phyloP scores from a whole-genome alignment of 2,113 vertebrate genomes.

The Ictidomys tridecemlineatus region DNA sequence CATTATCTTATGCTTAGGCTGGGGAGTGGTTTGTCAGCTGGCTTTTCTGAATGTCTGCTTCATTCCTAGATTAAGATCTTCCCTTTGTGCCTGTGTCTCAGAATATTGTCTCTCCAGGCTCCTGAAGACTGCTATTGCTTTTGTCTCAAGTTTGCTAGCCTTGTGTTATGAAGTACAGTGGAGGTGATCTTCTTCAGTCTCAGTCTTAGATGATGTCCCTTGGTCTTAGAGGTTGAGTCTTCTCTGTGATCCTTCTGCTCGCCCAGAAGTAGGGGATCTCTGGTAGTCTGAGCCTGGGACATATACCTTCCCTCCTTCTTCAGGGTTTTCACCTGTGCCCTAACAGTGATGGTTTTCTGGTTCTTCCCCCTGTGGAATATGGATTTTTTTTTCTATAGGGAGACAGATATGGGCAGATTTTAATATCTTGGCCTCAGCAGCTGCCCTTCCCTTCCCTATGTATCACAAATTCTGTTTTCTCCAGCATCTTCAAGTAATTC shows the following conservation, averaged over 20 bases:
- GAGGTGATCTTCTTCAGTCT: too few species aligned
- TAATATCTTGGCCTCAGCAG: background rate
- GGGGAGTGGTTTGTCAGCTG: background rate
- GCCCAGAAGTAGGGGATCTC: background rate
- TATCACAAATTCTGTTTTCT: background rate
- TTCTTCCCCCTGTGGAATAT: too few species aligned
- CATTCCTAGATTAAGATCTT: too few species aligned
- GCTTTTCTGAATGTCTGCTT: too few species aligned
- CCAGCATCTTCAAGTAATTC: background rate
- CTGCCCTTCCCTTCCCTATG: background rate
- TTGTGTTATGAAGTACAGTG: too few species aligned
- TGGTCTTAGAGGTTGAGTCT: too few species aligned
- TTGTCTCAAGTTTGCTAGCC: too few species aligned
- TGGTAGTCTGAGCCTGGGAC: background rate
- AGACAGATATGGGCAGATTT: background rate
- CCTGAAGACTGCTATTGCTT: too few species aligned
- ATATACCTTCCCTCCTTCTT: background rate
- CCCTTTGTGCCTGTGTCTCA: too few species aligned
- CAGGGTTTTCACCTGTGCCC: background rate
- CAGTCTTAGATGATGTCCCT: too few species aligned
- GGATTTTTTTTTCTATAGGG: background rate
- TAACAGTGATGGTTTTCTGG: background rate
- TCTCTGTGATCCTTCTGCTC: too few species aligned
- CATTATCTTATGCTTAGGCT: background rate
- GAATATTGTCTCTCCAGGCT: too few species aligned